phyloP scores from a whole-genome alignment of 2,113 vertebrate species.

The Tachuris rubrigastra region DNA sequence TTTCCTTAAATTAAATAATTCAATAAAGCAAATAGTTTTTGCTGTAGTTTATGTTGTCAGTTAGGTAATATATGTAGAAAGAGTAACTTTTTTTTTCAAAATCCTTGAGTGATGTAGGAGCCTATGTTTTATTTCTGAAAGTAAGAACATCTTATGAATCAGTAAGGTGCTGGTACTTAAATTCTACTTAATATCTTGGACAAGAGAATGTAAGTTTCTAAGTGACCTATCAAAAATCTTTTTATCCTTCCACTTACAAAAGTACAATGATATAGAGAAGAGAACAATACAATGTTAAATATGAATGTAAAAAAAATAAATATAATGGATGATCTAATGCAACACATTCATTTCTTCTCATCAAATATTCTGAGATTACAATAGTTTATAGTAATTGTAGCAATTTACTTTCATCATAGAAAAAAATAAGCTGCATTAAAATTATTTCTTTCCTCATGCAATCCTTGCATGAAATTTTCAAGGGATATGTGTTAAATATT shows the following conservation, averaged over 20 bases:
- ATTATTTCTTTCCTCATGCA: neutral
- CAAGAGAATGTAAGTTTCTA: neutral
- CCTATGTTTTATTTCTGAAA: neutral
- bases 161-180: neutral
- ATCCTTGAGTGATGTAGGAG: neutral
- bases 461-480: neutral
- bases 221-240: neutral
- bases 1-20: neutral
- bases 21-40: neutral
- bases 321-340: neutral
- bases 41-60: neutral
- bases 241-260: neutral
- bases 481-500: neutral
- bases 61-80: neutral
- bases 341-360: neutral
- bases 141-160: neutral
- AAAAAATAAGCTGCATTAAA: neutral
- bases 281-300: neutral
- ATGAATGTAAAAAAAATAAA: neutral
- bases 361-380: neutral
- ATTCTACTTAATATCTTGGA: neutral
- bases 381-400: neutral
- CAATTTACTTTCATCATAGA: neutral
- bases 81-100: neutral
- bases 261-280: neutral